Percentiles rank a stretch among this genome's conserved stretches.
Evolutionary conservation across 2,797 vertebrate species (phyloP).

Genomic region (Chelmon rostratus): DNA sequence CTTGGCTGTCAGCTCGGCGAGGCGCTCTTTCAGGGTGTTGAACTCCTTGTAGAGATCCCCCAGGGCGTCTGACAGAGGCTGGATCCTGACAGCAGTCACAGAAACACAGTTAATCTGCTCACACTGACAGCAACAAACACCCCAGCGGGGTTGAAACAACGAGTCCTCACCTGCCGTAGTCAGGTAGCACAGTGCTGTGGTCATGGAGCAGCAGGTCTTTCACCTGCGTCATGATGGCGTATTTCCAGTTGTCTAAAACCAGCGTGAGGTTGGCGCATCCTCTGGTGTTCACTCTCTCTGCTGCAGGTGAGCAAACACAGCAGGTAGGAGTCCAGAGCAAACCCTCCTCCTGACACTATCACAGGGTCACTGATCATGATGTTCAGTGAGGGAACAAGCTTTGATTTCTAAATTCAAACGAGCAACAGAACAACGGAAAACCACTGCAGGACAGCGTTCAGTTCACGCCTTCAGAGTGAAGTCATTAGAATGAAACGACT

Average conservation of each 20-base stretch:
- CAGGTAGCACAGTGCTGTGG: conserved; percentile 90
- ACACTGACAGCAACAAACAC: neutral
- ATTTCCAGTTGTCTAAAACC: conserved; percentile 93
- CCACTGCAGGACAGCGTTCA: too few species aligned
- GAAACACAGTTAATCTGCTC: too few species aligned
- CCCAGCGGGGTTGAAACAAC: too few species aligned
- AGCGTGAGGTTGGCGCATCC: conserved; percentile 90
- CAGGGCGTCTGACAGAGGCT: conserved; percentile 87
- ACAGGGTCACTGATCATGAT: too few species aligned
- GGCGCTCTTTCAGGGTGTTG: conserved; percentile 86
- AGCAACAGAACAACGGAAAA: too few species aligned
- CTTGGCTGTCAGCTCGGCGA: conserved; percentile 83
- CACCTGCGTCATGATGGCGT: conserved; percentile 91
- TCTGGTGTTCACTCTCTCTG: conserved; percentile 69
- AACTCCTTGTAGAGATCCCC: conserved; percentile 90
- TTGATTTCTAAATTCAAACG: too few species aligned
- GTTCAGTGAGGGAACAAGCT: neutral
- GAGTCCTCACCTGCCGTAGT: conserved; percentile 85
- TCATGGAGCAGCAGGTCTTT: conserved; percentile 90
- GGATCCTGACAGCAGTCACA: conserved; percentile 81
- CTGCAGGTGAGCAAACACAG: conserved; percentile 59
- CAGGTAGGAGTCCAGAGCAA: fast-evolving
- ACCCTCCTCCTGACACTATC: too few species aligned
- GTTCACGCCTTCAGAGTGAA: too few species aligned
- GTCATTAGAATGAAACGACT: neutral